A percentile compares a stretch with the other conserved stretches of the same genome.
These are phyloP conservation scores for Drosophila pectinifera DNA, from an alignment of 1,140 invertebrate genomes.

Conservation along the genomic window DNA sequence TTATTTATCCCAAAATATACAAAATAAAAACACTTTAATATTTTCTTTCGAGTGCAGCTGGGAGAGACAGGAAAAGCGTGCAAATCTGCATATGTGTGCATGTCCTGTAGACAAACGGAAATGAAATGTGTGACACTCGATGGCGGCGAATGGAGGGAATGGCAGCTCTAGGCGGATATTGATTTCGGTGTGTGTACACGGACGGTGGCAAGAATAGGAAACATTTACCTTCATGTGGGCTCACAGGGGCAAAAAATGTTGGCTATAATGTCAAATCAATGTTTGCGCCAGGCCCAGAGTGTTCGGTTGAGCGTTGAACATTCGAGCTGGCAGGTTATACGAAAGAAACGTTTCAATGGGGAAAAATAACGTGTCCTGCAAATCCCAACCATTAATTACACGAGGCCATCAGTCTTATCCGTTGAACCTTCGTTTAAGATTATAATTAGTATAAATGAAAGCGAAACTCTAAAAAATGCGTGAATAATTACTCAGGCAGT, in stretches of 20 bases:
- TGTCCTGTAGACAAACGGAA: slow-evolving; percentile 56
- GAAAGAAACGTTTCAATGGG: not conserved
- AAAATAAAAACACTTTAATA: too few relatives aligned
- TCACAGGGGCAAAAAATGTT: slow-evolving; percentile 14
- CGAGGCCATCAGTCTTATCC: too few relatives aligned
- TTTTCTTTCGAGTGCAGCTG: slow-evolving; percentile 1
- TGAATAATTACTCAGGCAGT: not conserved
- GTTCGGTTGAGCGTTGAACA: too few relatives aligned
- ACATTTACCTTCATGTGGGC: slow-evolving; percentile 27
- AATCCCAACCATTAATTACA: slow-evolving; percentile 1
- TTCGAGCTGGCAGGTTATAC: not conserved
- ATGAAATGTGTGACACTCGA: slow-evolving; percentile 69
- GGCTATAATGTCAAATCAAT: slow-evolving; percentile 32
- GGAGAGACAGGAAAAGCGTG: slow-evolving; percentile 27
- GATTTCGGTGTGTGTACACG: slow-evolving; percentile 49
- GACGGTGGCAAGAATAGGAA: slow-evolving; percentile 24
- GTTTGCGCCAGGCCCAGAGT: slow-evolving; percentile 1
- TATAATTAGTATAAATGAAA: slow-evolving; percentile 18
- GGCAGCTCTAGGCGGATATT: slow-evolving; percentile 54
- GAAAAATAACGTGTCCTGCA: not conserved
- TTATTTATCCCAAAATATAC: too few relatives aligned
- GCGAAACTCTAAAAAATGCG: not conserved
- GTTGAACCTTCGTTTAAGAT: not conserved
- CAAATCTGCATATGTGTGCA: slow-evolving; percentile 47
- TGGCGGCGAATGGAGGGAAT: slow-evolving; percentile 10